These are phyloP conservation scores for Centropus bengalensis DNA, from an alignment of 2,113 vertebrate genomes.

Conservation along the genomic window DNA sequence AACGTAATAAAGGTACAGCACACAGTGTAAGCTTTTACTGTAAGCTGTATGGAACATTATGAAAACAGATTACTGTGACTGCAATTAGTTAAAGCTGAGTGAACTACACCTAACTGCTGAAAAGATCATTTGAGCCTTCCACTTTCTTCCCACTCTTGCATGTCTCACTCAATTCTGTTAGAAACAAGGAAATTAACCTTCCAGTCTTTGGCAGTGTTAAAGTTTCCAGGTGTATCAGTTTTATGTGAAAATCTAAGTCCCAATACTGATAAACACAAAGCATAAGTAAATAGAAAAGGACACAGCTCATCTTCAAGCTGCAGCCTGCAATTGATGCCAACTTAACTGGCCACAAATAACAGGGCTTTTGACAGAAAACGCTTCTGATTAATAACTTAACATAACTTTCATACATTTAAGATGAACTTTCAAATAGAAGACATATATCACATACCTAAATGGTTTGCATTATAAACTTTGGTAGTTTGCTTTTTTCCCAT, in stretches of 20 bases:
- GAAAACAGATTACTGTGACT: neutral
- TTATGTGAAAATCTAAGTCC: neutral
- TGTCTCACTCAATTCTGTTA: neutral
- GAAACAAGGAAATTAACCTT: neutral
- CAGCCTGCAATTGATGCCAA: neutral
- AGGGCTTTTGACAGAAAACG: neutral
- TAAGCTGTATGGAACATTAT: neutral
- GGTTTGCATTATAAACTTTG: neutral
- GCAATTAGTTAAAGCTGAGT: neutral
- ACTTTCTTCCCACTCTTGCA: neutral
- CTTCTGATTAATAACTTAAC: neutral
- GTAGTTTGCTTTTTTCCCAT: neutral
- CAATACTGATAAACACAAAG: neutral
- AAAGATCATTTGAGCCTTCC: neutral
- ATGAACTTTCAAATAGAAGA: neutral
- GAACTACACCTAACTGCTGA: neutral
- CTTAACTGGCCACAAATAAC: neutral
- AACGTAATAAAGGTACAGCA: neutral
- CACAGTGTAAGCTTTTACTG: neutral
- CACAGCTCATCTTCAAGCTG: neutral
- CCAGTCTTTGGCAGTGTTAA: neutral
- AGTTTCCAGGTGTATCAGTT: neutral
- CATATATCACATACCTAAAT: neutral
- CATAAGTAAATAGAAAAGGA: neutral
- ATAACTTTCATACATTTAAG: neutral